Base-by-base conservation (phyloP, 2,113 vertebrate species). In the Anolis sagrei region DNA sequence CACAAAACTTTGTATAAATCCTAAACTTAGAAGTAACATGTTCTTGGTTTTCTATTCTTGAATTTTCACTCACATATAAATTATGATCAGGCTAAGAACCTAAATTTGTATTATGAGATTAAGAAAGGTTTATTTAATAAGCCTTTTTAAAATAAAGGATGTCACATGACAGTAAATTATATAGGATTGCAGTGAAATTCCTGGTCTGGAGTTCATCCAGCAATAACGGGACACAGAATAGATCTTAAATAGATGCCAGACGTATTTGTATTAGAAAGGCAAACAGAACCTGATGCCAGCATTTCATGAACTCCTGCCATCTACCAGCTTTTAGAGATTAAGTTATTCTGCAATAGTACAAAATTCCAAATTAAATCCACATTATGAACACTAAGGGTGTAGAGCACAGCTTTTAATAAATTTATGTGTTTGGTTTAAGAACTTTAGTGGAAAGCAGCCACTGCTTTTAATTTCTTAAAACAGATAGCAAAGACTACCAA, bases 261-360 rank as follows among this genome's bases (percentile, higher is more conserved):
- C 19, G 27, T 79, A 79, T 74, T 29, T 64, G 27, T 18, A 74
- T 29, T 72, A 36, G 73, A 75, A 80, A 79, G n/a, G 16, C 76
- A 91, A 90, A 83, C 3, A 36, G 51, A 61, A 77, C 0, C 0
- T 7, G 2, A 76, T 82, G 23, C 2, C 19, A 1, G n/a, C 51
- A 80, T 51, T 76, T 88, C 44, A 83, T 21, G 51, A 81, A 69
- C 27, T 34, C 58, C n/a, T 82, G 76, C 13, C 23, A 78, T 72
- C 4, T 72, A 84, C 18, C 66, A 29, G 8, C 74, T 90, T 76
- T 86, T 83, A 76, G n/a, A 68, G 16, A 54, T 90, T 70, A 91
- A 78, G 61, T 27, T 16, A 48, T 14, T 54, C 18, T 29, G 2
- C 13, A 81, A 19, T 68, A 58, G 81, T 4, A 8, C 21, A 75